Conservation (phyloP, 2,888 invertebrate genomes). For the Polydrusus cervinus region DNA sequence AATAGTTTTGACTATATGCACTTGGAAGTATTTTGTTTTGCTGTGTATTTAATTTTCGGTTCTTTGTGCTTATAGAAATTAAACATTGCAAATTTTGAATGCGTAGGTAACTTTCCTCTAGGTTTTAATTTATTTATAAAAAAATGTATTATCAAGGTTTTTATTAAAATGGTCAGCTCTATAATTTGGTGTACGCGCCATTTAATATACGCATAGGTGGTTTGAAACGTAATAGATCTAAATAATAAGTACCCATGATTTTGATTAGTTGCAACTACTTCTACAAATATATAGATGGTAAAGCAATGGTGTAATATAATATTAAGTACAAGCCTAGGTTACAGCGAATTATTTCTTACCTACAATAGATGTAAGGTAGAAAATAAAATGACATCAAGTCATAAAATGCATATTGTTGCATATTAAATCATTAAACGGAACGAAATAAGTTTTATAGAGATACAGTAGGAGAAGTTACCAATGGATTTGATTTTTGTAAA, state of each 20-base stretch:
- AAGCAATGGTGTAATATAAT: neutral
- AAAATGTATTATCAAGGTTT: too few relatives aligned
- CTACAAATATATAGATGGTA: neutral
- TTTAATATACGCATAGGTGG: too few relatives aligned
- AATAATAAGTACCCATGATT: neutral
- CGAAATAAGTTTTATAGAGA: neutral
- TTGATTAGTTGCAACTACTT: constrained; percentile 1
- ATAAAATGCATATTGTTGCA: neutral
- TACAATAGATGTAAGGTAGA: too few relatives aligned
- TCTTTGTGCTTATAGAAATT: neutral
- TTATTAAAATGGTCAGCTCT: too few relatives aligned
- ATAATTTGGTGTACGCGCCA: too few relatives aligned
- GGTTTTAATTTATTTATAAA: neutral
- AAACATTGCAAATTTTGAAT: constrained; percentile 22
- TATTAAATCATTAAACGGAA: neutral
- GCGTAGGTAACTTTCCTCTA: neutral
- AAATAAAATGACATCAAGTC: neutral
- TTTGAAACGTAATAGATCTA: too few relatives aligned
- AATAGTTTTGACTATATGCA: constrained; percentile 15
- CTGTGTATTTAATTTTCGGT: neutral
- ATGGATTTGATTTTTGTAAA: constrained; percentile 13
- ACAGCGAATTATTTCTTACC: neutral
- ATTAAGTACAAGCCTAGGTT: too few relatives aligned
- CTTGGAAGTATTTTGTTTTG: constrained; percentile 11
- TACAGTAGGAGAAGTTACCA: constrained; percentile 9